Evolutionary conservation across 2,888 invertebrate species (phyloP), one percentile per base, ranked within the genome.

Genomic region (Caenorhabditis macrosperma): DNA sequence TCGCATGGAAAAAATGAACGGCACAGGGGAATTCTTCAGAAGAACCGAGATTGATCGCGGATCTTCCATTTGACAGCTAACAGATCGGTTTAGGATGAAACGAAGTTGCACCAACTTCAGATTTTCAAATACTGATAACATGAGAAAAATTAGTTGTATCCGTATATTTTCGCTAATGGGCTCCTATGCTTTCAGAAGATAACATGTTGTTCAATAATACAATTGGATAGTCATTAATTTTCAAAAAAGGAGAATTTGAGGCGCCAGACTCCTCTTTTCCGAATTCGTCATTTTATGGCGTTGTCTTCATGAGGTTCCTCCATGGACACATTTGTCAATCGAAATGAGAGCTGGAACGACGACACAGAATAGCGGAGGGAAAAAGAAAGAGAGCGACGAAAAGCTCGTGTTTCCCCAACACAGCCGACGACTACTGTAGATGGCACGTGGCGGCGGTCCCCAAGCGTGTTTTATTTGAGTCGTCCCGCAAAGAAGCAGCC

Each of bases 321-420:
- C n/a, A 22, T 17, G 22, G 67, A n/a, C 67, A 48, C 57, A 68
- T 68, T 69, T 60, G 59, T 60, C 50, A 60, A 30, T 52, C 59
- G 41, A 66, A 67, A 44, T 9, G 24, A 41, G 46, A 35, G 41
- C 24, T 17, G 30, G 17, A 46, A 28, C 30, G 24, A 52, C 10
- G 64, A 64, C 26, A 57, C 12, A 17, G 54, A 66, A 66, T 66
- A 66, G 57, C 46, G 46, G 41, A 57, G 41, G 28, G 52, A 20
- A 44, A 10, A n/a, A n/a, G n/a, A n/a, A n/a, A n/a, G n/a, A n/a
- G n/a, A n/a, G n/a, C n/a, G n/a, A n/a, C n/a, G n/a, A n/a, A n/a
- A 24, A 15, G 7, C 41, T 54, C 24, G 33, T 63, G 35, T 54
- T 38, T 52, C 28, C n/a, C n/a, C n/a, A n/a, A n/a, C n/a, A n/a